These are phyloP conservation scores for Rotaria sp. DNA, from an alignment of 2,888 invertebrate species.

Conservation along the genomic window DNA sequence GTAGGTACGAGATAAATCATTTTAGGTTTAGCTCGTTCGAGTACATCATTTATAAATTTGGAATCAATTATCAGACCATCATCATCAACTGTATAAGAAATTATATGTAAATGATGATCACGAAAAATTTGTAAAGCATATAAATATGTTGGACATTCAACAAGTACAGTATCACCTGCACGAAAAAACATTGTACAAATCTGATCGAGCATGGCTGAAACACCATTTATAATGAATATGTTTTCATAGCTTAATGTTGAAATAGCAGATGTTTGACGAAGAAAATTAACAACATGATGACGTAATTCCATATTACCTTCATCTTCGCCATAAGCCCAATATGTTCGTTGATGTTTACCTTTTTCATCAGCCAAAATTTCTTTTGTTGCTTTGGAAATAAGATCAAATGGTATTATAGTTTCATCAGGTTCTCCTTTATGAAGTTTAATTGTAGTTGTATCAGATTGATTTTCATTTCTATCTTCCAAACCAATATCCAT, in stretches of 20 bases:
- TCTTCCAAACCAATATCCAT: neutral
- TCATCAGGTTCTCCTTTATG: neutral
- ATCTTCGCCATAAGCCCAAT: neutral
- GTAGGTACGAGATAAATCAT: neutral
- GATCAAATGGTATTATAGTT: neutral
- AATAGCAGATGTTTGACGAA: neutral
- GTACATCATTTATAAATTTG: neutral
- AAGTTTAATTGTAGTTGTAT: neutral
- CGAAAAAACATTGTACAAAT: neutral
- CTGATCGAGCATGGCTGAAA: neutral
- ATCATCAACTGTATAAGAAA: neutral
- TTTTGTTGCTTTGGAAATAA: neutral
- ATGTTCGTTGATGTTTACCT: neutral
- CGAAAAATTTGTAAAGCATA: neutral
- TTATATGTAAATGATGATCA: slow-evolving; percentile 2
- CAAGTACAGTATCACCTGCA: neutral
- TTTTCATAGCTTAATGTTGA: neutral
- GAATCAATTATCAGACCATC: neutral
- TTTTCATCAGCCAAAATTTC: neutral
- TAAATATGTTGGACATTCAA: neutral
- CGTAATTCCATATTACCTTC: neutral
- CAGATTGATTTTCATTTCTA: neutral
- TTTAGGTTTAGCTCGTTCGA: neutral
- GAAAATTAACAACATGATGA: neutral
- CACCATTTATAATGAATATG: neutral